Percentiles rank a stretch among this genome's conserved stretches.
These are phyloP conservation scores for Piaya cayana DNA, from an alignment of 2,113 vertebrate genomes.

Conservation along the genomic window DNA sequence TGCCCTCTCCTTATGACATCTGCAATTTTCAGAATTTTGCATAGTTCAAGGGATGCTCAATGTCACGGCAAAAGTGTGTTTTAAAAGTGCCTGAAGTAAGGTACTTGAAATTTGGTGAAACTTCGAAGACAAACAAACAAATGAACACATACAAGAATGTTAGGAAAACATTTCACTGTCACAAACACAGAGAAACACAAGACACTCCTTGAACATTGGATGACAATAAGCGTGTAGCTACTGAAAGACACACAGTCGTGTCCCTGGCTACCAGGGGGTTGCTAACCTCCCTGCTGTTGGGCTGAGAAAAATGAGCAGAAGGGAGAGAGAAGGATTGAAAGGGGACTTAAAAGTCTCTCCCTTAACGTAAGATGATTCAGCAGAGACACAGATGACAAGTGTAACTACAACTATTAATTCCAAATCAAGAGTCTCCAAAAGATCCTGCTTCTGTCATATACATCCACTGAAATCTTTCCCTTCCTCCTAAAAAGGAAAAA, in stretches of 20 bases:
- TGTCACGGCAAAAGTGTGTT: not conserved
- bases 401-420: not conserved
- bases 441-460: not conserved
- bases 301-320: slow-evolving; percentile 1
- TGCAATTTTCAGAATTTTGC: not conserved
- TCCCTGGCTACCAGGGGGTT: slow-evolving; percentile 4
- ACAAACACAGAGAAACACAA: not conserved
- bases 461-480: not conserved
- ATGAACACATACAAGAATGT: not conserved
- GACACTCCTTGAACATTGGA: not conserved
- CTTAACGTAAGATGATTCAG: slow-evolving; percentile 36
- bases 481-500: not conserved
- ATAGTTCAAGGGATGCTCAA: not conserved
- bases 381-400: not conserved
- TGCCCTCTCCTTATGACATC: not conserved
- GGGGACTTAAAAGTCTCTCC: slow-evolving; percentile 23
- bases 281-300: not conserved
- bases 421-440: not conserved
- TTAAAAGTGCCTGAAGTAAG: not conserved
- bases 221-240: not conserved
- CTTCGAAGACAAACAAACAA: not conserved
- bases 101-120: not conserved
- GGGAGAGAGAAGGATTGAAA: not conserved
- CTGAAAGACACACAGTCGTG: not conserved
- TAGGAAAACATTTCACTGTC: slow-evolving; percentile 40